Conservation (phyloP, 1,140 invertebrate species). For the Heliconius eleuchia region DNA sequence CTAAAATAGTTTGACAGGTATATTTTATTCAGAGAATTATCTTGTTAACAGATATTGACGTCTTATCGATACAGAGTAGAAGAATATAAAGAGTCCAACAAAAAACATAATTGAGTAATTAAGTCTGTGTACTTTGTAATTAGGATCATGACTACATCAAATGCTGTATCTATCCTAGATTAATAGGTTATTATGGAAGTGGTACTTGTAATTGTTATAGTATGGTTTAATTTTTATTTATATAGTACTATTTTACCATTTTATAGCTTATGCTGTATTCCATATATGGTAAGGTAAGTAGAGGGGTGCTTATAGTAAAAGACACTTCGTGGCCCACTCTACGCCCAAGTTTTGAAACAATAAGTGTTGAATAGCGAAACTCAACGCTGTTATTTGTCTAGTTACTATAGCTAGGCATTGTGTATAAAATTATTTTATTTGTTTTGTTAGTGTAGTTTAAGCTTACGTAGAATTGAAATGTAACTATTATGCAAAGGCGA, state of each 20-base stretch:
- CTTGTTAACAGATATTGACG: constrained; percentile 14
- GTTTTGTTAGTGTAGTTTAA: no score
- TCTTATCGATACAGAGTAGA: constrained; percentile 9
- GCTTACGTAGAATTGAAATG: no score
- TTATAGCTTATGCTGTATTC: no score
- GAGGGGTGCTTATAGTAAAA: no score
- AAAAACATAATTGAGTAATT: constrained; percentile 49
- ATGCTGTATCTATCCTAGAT: background rate
- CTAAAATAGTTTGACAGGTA: constrained; percentile 9
- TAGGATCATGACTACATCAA: constrained; percentile 41
- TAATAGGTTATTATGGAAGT: background rate
- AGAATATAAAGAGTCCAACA: constrained; percentile 30
- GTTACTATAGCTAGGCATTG: no score
- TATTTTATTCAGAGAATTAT: constrained; percentile 4
- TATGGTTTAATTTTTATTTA: background rate
- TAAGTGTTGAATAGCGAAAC: no score
- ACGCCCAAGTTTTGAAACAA: no score
- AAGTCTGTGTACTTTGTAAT: constrained; percentile 47
- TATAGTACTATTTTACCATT: background rate
- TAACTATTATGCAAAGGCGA: no score
- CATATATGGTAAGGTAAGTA: no score
- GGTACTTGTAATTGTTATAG: background rate
- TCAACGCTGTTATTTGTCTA: no score
- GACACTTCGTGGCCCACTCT: no score
- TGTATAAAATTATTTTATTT: no score